Evolutionary conservation across 2,888 invertebrate genomes (phyloP), one percentile per base, ranked within the genome.

Genomic region (Disparrhopalites patrizii): DNA sequence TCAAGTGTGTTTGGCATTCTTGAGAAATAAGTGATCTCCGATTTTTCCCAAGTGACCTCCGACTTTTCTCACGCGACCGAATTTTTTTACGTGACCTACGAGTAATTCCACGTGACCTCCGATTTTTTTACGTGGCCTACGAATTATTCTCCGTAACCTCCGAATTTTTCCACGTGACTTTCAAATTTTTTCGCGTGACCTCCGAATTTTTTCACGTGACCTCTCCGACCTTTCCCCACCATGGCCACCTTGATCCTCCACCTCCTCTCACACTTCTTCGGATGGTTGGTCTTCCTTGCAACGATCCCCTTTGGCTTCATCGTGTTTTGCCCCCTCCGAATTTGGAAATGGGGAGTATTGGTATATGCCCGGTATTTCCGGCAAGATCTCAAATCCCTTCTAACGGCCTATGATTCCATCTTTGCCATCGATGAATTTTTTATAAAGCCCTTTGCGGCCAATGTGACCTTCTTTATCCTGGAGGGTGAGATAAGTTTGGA

Each of bases 401-500:
- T 74, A 15, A 72, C 72, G 10, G 68, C 71, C 5, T 74, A 74
- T 54, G 73, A 74, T 56, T 68, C 67, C 1, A 74, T 74, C 13
- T 74, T 74, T 60, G 73, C 73, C 13, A 67, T 74, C 5, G 73
- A 74, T 54, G 60, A 70, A 3, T 69, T 58, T 33, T 62, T 68
- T 55, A 64, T 61, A 23, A 63, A 65, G 20, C 70, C 73, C 1
- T 72, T 68, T 54, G 73, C 73, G 0, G 68, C 56, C 5, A 74
- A 74, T 31, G 64, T 69, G 3, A 74, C 73, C 0, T 54, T 74
- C 5, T 58, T 74, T 4, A 61, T 69, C 23, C 33, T 72, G 7
- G 66, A 69, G 5, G 65, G 66, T 28, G 47, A 70, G n/a, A 38
- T 72, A 13, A 51, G 27, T 5, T 20, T 71, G 7, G 62, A 71